These are phyloP conservation scores for Cetoscarus ocellatus DNA, from an alignment of 2,797 vertebrate species.

Conservation along the genomic window DNA sequence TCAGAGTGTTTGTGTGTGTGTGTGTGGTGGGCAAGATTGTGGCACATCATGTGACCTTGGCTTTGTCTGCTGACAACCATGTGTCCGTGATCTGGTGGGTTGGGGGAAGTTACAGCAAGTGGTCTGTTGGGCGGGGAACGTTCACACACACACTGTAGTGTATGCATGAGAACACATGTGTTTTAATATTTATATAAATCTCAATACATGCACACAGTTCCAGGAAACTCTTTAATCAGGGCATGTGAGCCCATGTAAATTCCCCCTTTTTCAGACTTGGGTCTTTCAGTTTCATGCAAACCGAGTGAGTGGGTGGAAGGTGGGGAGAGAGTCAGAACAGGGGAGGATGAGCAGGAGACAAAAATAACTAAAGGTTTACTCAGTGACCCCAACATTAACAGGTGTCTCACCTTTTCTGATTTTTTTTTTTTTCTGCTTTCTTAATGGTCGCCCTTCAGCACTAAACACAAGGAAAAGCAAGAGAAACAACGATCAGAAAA, in stretches of 20 bases:
- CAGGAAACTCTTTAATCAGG: slow-evolving; percentile 79
- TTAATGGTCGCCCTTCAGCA: too few species aligned
- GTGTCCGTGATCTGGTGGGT: too few species aligned
- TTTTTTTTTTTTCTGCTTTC: background rate
- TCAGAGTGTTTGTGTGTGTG: too few species aligned
- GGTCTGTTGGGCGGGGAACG: too few species aligned
- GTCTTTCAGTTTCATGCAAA: slow-evolving; percentile 81
- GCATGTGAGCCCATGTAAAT: slow-evolving; percentile 80
- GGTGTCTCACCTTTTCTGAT: slow-evolving; percentile 37
- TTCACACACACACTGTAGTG: slow-evolving; percentile 7
- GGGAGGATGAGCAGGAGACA: slow-evolving; percentile 54
- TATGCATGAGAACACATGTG: slow-evolving; percentile 5
- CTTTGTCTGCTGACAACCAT: background rate
- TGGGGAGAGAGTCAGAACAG: slow-evolving; percentile 48
- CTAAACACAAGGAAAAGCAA: too few species aligned
- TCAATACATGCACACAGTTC: slow-evolving; percentile 65
- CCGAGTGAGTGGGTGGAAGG: slow-evolving; percentile 61
- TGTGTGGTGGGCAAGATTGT: slow-evolving; percentile 14
- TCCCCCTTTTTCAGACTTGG: slow-evolving; percentile 77
- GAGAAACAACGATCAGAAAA: too few species aligned
- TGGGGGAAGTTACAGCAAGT: too few species aligned
- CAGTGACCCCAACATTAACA: slow-evolving; percentile 40
- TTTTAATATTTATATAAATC: background rate
- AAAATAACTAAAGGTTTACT: slow-evolving; percentile 33
- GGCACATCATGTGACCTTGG: background rate